These are phyloP conservation scores for Papilio glaucus DNA, from an alignment of 1,140 invertebrate species.

Conservation along the genomic window DNA sequence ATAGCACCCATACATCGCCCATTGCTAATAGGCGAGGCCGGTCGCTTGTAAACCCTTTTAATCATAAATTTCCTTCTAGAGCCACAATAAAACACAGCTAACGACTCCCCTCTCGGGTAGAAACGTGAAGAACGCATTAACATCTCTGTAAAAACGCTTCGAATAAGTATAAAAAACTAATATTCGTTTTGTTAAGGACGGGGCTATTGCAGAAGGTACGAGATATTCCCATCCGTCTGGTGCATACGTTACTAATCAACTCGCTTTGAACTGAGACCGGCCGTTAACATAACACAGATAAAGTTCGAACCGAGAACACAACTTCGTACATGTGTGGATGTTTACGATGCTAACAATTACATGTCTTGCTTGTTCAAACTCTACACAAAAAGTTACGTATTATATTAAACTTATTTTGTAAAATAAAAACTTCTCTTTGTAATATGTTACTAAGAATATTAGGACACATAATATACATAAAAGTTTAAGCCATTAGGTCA, in stretches of 20 bases:
- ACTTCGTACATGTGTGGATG: conserved; percentile 28
- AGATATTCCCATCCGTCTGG: conserved; percentile 34
- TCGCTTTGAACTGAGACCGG: conserved; percentile 34
- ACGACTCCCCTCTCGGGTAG: conserved; percentile 41
- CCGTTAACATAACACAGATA: conserved; percentile 35
- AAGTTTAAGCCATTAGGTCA: no score
- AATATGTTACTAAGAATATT: no score
- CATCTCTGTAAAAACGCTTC: conserved; percentile 42
- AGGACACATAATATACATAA: no score
- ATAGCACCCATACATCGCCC: conserved; percentile 65
- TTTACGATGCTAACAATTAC: conserved; percentile 12
- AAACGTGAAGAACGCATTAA: conserved; percentile 55
- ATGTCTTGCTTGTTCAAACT: background rate
- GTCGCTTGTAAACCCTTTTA: conserved; percentile 56
- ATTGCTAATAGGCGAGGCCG: conserved; percentile 66
- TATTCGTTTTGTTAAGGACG: conserved; percentile 32
- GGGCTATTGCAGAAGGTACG: conserved; percentile 25
- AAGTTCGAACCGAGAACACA: conserved; percentile 21
- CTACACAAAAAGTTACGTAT: background rate
- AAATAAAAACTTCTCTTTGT: background rate
- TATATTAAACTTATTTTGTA: background rate
- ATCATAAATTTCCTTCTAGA: conserved; percentile 44
- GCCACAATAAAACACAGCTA: conserved; percentile 38
- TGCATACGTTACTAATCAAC: conserved; percentile 38
- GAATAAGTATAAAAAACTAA: conserved; percentile 34